These are phyloP conservation scores for Rhopalosiphum nymphaeae DNA, from an alignment of 2,888 invertebrate species.

Conservation along the genomic window DNA sequence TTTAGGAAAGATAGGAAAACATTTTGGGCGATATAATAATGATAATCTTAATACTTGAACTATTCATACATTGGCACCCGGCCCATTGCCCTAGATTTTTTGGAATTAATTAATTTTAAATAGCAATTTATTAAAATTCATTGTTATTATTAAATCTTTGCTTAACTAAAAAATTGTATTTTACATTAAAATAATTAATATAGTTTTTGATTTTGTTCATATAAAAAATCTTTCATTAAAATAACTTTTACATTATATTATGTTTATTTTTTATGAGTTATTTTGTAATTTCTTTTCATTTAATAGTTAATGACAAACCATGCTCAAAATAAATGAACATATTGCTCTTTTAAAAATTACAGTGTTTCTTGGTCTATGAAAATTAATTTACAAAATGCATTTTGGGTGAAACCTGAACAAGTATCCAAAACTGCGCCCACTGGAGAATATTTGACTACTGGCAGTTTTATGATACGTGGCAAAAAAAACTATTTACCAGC, in stretches of 20 bases:
- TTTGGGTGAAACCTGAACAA: conserved; percentile 97
- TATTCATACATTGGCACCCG: too few relatives aligned
- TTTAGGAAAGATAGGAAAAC: too few relatives aligned
- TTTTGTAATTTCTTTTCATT: too few relatives aligned
- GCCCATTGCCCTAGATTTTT: too few relatives aligned
- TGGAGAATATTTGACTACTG: conserved; percentile 96
- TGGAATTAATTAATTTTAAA: too few relatives aligned
- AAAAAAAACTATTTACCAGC: conserved; percentile 97
- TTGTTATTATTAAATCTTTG: too few relatives aligned
- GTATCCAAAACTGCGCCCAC: conserved; percentile 98
- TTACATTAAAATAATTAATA: too few relatives aligned
- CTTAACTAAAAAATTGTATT: neutral
- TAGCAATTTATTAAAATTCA: too few relatives aligned
- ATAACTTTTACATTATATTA: too few relatives aligned
- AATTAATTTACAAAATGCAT: conserved; percentile 88
- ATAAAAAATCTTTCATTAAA: neutral
- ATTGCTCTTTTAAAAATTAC: conserved; percentile 67
- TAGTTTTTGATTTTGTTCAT: neutral
- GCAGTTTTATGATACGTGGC: conserved; percentile 97
- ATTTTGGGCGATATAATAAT: too few relatives aligned
- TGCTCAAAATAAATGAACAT: neutral
- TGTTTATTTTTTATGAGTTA: too few relatives aligned
- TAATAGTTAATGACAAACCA: neutral
- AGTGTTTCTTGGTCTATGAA: conserved; percentile 99
- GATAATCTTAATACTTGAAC: too few relatives aligned